Conservation (phyloP, 2,113 vertebrate genomes). For the Archilochus colubris region DNA sequence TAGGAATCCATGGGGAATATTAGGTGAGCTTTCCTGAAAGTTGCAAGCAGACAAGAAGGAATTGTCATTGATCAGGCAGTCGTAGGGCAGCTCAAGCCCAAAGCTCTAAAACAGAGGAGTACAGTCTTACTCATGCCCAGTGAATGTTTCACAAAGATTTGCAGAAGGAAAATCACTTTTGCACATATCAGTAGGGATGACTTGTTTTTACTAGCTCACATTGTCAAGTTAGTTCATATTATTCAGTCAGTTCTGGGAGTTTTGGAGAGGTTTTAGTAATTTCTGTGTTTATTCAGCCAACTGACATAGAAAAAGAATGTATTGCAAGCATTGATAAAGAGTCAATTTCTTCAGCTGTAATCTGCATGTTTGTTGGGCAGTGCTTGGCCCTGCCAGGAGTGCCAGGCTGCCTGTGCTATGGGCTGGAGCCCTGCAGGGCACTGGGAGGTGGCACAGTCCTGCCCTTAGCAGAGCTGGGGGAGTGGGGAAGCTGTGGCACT, state of each 20-base stretch:
- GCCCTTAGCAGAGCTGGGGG: background rate
- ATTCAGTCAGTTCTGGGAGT: background rate
- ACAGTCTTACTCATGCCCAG: fast-evolving
- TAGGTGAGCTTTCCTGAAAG: background rate
- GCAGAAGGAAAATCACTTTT: background rate
- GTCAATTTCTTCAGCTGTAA: background rate
- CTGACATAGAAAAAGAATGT: background rate
- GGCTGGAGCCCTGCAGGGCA: background rate
- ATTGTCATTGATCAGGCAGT: background rate
- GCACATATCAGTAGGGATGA: background rate
- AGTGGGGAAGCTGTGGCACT: background rate
- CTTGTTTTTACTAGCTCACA: background rate
- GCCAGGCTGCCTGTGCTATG: background rate
- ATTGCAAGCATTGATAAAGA: background rate
- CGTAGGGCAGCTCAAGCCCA: background rate
- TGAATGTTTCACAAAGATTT: background rate
- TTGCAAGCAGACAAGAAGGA: fast-evolving
- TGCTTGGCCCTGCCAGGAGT: background rate
- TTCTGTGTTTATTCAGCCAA: background rate
- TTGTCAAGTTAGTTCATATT: background rate
- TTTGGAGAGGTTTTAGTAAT: background rate
- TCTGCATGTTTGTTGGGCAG: background rate
- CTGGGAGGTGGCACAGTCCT: background rate
- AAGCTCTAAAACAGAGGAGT: background rate
- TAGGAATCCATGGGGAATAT: background rate